These are phyloP conservation scores for Argentina silus DNA, from an alignment of 2,797 vertebrate species.

Conservation along the genomic window DNA sequence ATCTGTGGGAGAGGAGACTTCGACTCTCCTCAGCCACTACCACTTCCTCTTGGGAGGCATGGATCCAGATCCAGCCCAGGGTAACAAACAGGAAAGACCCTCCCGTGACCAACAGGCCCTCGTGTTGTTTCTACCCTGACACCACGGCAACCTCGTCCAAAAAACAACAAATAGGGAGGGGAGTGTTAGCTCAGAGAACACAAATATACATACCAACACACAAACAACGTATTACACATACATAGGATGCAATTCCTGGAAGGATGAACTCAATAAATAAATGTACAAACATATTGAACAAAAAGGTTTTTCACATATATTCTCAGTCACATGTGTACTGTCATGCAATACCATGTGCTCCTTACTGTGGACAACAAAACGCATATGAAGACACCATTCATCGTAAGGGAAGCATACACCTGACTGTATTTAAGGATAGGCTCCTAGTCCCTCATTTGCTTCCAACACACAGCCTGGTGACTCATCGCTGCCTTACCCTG, in stretches of 20 bases:
- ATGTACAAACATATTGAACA: background rate
- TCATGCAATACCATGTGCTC: background rate
- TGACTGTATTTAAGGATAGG: constrained; percentile 47
- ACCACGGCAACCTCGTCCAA: constrained; percentile 33
- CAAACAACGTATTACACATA: background rate
- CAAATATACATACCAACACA: background rate
- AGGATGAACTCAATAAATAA: background rate
- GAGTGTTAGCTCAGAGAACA: background rate
- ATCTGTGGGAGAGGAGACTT: constrained; percentile 60
- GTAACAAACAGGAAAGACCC: constrained; percentile 73
- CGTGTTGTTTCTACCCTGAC: constrained; percentile 52
- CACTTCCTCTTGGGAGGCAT: constrained; percentile 58
- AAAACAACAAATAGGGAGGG: constrained; percentile 13
- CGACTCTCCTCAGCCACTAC: constrained; percentile 51
- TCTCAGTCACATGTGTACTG: background rate
- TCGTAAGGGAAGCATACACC: constrained; percentile 40
- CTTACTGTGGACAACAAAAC: background rate
- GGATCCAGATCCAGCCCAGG: constrained; percentile 66
- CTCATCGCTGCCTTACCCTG: constrained; percentile 54
- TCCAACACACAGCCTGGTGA: constrained; percentile 42
- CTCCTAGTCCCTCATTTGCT: constrained; percentile 53
- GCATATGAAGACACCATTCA: constrained; percentile 30
- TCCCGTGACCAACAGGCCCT: constrained; percentile 64
- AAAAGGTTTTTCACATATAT: background rate
- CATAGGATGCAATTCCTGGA: background rate